A percentile compares a stretch with the other conserved stretches of the same genome.
These are phyloP conservation scores for Aurelia sp. DNA, from an alignment of 30 jellyfish, hydroid and myxozoan genomes.

Conservation along the genomic window DNA sequence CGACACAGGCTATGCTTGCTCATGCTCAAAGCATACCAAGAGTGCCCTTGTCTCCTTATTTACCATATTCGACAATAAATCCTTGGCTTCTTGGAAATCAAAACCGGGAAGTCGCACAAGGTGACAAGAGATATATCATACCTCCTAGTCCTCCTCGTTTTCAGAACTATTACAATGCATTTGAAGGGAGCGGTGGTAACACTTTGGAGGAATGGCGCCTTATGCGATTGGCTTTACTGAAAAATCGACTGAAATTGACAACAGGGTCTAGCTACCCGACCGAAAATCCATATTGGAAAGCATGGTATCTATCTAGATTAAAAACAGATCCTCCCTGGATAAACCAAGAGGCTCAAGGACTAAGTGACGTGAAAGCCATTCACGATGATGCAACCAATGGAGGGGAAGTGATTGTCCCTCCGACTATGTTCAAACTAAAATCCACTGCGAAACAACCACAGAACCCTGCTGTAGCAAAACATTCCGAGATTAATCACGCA, in stretches of 20 bases:
- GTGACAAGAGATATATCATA: slow-evolving; percentile 57
- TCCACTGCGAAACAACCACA: neutral
- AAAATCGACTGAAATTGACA: slow-evolving; percentile 58
- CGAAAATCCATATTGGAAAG: slow-evolving; percentile 68
- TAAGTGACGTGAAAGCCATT: neutral
- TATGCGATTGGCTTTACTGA: slow-evolving; percentile 36
- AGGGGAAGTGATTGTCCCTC: neutral
- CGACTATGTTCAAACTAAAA: neutral
- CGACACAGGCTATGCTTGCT: neutral
- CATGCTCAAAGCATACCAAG: neutral
- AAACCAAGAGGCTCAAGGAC: neutral
- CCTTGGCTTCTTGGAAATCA: slow-evolving; percentile 2
- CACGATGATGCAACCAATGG: slow-evolving; percentile 35
- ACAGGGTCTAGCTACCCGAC: slow-evolving; percentile 71
- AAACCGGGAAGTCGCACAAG: slow-evolving; percentile 8
- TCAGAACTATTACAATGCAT: neutral
- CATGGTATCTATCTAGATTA: slow-evolving; percentile 28
- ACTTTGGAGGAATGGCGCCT: slow-evolving; percentile 55
- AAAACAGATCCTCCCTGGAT: slow-evolving; percentile 3
- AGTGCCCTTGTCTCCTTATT: neutral
- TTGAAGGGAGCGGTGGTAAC: slow-evolving; percentile 52
- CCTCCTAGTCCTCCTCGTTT: slow-evolving; percentile 68
- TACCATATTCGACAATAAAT: neutral
- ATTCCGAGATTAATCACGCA: slow-evolving; percentile 36
- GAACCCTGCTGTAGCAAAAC: slow-evolving; percentile 3